Evolutionary conservation across 2,888 invertebrate genomes (phyloP), one percentile per base, ranked within the genome.

Genomic region (Tupiocoris notatus): DNA sequence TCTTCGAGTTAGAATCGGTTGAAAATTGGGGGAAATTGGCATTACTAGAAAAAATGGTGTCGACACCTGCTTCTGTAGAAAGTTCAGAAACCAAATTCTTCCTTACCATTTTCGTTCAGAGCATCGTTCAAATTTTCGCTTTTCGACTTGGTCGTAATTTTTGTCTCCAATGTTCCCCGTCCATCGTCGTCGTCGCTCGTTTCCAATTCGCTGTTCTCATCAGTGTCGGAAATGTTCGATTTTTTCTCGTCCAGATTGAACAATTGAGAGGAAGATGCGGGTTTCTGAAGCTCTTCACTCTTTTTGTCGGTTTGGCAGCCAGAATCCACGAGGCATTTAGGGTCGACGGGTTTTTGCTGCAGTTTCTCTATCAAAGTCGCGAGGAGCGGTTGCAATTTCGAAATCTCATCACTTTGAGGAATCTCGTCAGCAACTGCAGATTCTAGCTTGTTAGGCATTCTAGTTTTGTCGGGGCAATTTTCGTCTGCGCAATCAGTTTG

Each of bases 311-410:
- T 70, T 58, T 70, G 70, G 18, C 59, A 23, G 17, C 16, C n/a
- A 9, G 70, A 23, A 24, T 18, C 24, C 1, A 12, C 6, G 24
- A 59, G 23, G 20, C 0, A n/a, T 25, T 59, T 58, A 2, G 58
- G 17, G n/a, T 12, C 59, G 18, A n/a, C 23, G 6, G 54, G 59
- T 3, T 25, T 20, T 25, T 16, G 3, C 1, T 73, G 62, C 16
- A 73, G 22, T 54, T 73, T 73, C 9, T 54, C 39, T n/a, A 62
- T 73, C 54, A 70, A 17, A 61, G 57, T 54, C 6, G 59, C 23
- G 1, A 70, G 58, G 0, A 70, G 70, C 7, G 70, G 70, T 1
- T 58, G 39, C 39, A 39, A 39, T 12, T n/a, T n/a, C n/a, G n/a
- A n/a, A n/a, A n/a, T n/a, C n/a, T n/a, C n/a, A n/a, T n/a, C n/a